Percentiles rank a stretch among this genome's conserved stretches.
These are phyloP conservation scores for Ctenopoma multispine DNA, from an alignment of 2,797 vertebrate genomes.

Conservation along the genomic window DNA sequence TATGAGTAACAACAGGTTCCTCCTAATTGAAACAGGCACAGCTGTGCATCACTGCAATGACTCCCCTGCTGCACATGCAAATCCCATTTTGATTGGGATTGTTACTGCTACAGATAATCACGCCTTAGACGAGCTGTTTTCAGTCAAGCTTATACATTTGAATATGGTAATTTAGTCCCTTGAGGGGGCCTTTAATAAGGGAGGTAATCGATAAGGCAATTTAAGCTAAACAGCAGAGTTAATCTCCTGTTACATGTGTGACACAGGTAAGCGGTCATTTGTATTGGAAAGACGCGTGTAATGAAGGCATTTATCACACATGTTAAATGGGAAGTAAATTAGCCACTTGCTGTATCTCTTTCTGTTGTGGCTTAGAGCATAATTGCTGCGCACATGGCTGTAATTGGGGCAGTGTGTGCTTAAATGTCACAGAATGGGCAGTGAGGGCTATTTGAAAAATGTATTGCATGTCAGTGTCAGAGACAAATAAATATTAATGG, in stretches of 20 bases:
- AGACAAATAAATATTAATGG: conserved; percentile 29
- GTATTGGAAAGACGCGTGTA: conserved; percentile 8
- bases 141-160: conserved; percentile 35
- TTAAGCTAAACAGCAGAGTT: conserved; percentile 62
- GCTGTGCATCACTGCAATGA: conserved; percentile 41
- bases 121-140: conserved; percentile 56
- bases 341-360: conserved; percentile 24
- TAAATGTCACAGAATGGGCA: conserved; percentile 10
- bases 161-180: conserved; percentile 64
- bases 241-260: conserved; percentile 52
- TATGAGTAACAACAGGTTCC: conserved; percentile 45
- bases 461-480: conserved; percentile 25
- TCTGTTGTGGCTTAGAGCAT: conserved; percentile 25
- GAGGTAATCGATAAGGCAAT: conserved; percentile 72
- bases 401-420: conserved; percentile 38
- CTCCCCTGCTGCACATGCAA: conserved; percentile 57
- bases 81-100: conserved; percentile 62
- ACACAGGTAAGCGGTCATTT: conserved; percentile 52
- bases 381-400: conserved; percentile 31
- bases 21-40: conserved; percentile 68
- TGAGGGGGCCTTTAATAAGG: conserved; percentile 59
- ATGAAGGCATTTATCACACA: conserved; percentile 51
- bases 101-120: conserved; percentile 66
- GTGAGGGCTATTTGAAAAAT: conserved; percentile 27
- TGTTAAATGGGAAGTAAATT: conserved; percentile 51